Conservation (phyloP, 2,888 invertebrate species). For the Ophion slaviceki region DNA sequence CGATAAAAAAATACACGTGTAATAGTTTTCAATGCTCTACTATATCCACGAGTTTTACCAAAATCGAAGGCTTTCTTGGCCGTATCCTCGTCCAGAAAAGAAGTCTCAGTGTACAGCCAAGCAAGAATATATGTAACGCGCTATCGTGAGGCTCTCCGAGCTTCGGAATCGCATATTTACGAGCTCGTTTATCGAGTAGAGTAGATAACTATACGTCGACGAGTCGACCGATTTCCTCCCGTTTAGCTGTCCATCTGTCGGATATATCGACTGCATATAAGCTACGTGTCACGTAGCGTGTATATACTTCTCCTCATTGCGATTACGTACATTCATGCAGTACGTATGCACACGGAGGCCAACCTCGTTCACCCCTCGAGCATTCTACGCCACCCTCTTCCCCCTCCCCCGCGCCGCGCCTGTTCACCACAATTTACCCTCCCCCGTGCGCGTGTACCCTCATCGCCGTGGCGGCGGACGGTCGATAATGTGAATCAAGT, state of each 20-base stretch:
- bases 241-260: background rate
- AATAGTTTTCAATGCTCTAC: no score
- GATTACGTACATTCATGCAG: background rate
- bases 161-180: background rate
- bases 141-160: background rate
- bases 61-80: no score
- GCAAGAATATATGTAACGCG: background rate
- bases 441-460: constrained; percentile 8
- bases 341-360: constrained; percentile 10
- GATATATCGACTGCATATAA: constrained; percentile 1
- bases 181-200: background rate
- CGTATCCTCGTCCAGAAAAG: background rate
- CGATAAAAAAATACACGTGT: no score
- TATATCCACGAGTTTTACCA: no score
- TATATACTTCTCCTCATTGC: constrained; percentile 4
- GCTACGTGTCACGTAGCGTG: background rate
- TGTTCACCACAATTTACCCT: constrained; percentile 20
- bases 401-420: background rate
- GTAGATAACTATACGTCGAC: background rate
- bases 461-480: background rate
- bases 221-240: background rate
- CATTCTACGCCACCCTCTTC: background rate
- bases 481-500: constrained; percentile 55
- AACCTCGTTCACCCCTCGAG: constrained; percentile 10
- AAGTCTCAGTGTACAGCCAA: background rate